Evolutionary conservation across 2,888 invertebrate species (phyloP).

Genomic region (Halictus ligatus): DNA sequence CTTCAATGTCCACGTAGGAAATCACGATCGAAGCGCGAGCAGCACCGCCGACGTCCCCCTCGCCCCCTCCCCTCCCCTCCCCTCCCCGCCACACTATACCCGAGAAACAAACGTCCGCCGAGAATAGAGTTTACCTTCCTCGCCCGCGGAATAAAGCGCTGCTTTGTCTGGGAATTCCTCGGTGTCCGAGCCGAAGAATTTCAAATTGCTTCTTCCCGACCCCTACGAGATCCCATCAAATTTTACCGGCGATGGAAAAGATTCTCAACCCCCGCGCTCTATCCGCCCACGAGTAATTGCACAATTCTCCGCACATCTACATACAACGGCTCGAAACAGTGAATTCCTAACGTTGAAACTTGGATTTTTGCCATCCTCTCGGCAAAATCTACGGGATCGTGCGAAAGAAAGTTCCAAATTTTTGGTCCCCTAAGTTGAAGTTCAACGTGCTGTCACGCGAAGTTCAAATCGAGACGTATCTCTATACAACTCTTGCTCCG

Average conservation of each 20-base stretch:
- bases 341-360: no score
- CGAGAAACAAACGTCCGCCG: constrained; percentile 38
- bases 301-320: neutral
- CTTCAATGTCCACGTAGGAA: constrained; percentile 63
- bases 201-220: neutral
- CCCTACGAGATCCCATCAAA: neutral
- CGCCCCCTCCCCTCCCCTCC: no score
- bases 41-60: neutral
- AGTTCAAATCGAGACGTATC: no score
- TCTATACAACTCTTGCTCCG: no score
- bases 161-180: constrained; percentile 21
- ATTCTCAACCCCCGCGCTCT: neutral
- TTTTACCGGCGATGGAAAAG: neutral
- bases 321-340: no score
- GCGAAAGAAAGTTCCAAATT: no score
- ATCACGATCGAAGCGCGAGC: constrained; percentile 49
- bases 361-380: no score
- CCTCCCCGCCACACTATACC: no score
- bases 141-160: constrained; percentile 34
- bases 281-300: neutral
- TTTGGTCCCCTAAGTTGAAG: no score
- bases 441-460: no score
- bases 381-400: no score
- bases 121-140: constrained; percentile 42
- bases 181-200: constrained; percentile 35